Conservation (phyloP, 2,113 vertebrate species). For the Cynoglossus semilaevis region DNA sequence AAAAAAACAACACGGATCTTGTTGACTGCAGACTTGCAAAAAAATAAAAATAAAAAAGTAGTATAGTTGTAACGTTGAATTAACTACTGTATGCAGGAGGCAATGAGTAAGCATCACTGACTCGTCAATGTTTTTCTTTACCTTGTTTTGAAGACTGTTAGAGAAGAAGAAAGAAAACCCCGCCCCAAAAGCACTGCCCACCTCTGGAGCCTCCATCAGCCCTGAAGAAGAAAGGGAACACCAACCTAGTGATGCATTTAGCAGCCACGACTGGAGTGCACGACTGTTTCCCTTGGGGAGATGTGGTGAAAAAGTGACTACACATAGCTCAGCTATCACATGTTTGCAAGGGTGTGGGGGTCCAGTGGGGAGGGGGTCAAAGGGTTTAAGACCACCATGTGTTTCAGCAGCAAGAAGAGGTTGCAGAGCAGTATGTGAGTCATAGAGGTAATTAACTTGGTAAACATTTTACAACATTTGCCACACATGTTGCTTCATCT, state of each 20-base stretch:
- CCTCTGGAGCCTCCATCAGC: conserved; percentile 39
- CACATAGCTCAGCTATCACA: conserved; percentile 22
- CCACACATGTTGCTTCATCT: too few species aligned
- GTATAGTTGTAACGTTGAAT: too few species aligned
- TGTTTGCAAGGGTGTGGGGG: conserved; percentile 1
- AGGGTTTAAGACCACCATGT: conserved; percentile 24
- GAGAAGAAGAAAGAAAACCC: conserved; percentile 62
- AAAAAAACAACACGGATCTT: neutral
- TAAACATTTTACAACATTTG: conserved; percentile 43
- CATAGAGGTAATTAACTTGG: conserved; percentile 37
- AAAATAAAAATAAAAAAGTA: too few species aligned
- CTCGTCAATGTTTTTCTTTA: conserved; percentile 21
- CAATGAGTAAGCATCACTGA: conserved; percentile 1
- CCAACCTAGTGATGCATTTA: conserved; percentile 41
- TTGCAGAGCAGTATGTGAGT: conserved; percentile 33
- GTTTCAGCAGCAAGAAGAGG: conserved; percentile 27
- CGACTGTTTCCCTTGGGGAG: conserved; percentile 27
- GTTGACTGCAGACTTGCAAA: neutral
- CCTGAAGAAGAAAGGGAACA: conserved; percentile 37
- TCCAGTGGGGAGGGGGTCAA: neutral
- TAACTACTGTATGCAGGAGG: conserved; percentile 5
- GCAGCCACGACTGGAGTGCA: conserved; percentile 14
- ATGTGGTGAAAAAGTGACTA: conserved; percentile 25
- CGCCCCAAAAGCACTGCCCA: conserved; percentile 34
- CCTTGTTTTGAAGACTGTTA: conserved; percentile 59